Conservation (phyloP, 2,888 invertebrate species). For the Drosophila mayaguana region DNA sequence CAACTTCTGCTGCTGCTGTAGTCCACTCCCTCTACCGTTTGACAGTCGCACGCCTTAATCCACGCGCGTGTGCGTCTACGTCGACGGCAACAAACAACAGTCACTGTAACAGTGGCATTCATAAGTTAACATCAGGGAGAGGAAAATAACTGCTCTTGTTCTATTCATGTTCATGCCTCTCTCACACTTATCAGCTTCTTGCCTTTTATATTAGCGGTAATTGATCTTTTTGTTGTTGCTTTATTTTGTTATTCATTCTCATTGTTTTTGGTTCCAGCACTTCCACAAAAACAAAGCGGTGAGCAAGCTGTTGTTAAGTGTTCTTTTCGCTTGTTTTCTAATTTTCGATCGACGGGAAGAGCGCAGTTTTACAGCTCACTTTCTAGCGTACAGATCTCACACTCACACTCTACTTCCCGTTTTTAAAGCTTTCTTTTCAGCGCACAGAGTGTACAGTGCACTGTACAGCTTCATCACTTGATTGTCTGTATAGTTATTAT, state of each 20-base stretch:
- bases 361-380: slow-evolving; percentile 5
- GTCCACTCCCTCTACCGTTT: slow-evolving; percentile 21
- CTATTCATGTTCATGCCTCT: not conserved
- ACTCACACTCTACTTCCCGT: not conserved
- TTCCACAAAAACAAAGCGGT: too few relatives aligned
- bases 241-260: slow-evolving; percentile 1
- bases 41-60: slow-evolving; percentile 53
- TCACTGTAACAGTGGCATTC: slow-evolving; percentile 37
- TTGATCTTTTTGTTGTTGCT: slow-evolving; percentile 7
- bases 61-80: slow-evolving; percentile 68
- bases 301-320: not conserved
- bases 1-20: slow-evolving; percentile 2
- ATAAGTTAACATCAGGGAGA: not conserved
- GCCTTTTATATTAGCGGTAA: slow-evolving; percentile 4
- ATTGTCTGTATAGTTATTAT: too few relatives aligned
- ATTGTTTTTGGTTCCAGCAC: not conserved
- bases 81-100: slow-evolving; percentile 33
- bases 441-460: too few relatives aligned
- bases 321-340: not conserved
- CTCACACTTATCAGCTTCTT: not conserved
- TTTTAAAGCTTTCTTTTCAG: slow-evolving; percentile 12
- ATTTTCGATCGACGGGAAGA: not conserved
- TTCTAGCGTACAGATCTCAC: not conserved
- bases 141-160: not conserved
- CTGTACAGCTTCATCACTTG: too few relatives aligned